Evolutionary conservation across 2,888 invertebrate genomes (phyloP), one percentile per base, ranked within the genome.

Genomic region (Azorinus chamasolen): DNA sequence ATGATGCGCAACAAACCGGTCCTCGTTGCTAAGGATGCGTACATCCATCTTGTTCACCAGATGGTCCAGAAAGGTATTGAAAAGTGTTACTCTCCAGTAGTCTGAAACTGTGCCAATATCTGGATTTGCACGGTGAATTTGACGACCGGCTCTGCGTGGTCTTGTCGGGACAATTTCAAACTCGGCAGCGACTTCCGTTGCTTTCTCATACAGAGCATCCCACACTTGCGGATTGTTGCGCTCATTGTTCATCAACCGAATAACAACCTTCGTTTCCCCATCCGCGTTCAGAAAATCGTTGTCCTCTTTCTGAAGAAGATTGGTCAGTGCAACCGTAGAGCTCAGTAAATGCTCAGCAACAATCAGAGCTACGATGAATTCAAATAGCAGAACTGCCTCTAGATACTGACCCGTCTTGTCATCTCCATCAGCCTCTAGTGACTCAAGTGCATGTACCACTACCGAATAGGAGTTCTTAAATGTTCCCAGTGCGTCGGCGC

Each of bases 321-420:
- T 54, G 12, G 70, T 71, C 50, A 79, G 22, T 6, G 32, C 27
- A 18, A 79, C 74, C 5, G 51, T 61, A 20, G 18, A 41, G 41
- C 51, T 41, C 14, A 79, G 18, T 18, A 74, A 18, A 22, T 79
- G 79, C 46, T 74, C 79, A 5, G 73, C 50, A 16, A 45, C 57
- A 24, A 72, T 20, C 16, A 72, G 46, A 8, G 74, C 37, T 22
- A 74, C 41, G 14, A 70, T 54, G 27, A 74, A 66, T 14, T 74
- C 70, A 54, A 79, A 79, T 27, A 57, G 61, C 12, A 65, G 41
- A 39, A 79, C 66, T 10, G 59, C 59, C 14, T 46, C 39, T 48
- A 63, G 24, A 46, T 63, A 39, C 27, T 65, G 46, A n/a, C 71
- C 53, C 14, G 68, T 66, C 43, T 71, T 79, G 14, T 55, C 53